Evolutionary conservation across 2,113 vertebrate genomes (phyloP).

Genomic region (Nycticebus coucang): DNA sequence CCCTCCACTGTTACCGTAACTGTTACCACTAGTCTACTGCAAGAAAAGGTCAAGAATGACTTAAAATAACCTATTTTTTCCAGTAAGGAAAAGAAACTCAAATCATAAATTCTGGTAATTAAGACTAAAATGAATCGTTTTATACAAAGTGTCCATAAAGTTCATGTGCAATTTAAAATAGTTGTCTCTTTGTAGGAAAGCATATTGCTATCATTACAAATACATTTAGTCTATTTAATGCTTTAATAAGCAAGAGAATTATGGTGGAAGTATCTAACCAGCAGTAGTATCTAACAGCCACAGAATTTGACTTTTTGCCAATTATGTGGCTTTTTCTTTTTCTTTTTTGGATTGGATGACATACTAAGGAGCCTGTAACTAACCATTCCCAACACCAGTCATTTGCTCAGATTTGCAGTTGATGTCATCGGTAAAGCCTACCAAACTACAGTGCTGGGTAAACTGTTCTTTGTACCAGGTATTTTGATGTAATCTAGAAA

Average conservation of each 20-base stretch:
- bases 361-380: neutral
- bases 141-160: neutral
- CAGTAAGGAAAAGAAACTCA: neutral
- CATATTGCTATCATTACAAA: conserved; percentile 18
- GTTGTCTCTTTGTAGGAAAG: neutral
- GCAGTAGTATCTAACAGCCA: neutral
- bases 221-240: neutral
- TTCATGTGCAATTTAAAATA: too few species aligned
- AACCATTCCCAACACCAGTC: neutral
- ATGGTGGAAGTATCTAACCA: neutral
- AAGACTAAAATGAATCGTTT: conserved; percentile 5
- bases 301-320: conserved; percentile 5
- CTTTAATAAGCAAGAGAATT: conserved; percentile 48
- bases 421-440: neutral
- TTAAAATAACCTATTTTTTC: neutral
- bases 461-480: neutral
- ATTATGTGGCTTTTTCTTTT: neutral
- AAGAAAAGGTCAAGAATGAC: neutral
- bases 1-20: neutral
- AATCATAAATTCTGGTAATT: neutral
- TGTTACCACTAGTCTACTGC: neutral
- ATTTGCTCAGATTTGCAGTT: neutral
- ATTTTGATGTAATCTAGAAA: neutral
- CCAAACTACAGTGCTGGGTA: neutral
- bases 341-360: neutral